These are phyloP conservation scores for Ptychodera flava DNA, from an alignment of 35 echinoderm and acorn worm genomes.

Conservation along the genomic window DNA sequence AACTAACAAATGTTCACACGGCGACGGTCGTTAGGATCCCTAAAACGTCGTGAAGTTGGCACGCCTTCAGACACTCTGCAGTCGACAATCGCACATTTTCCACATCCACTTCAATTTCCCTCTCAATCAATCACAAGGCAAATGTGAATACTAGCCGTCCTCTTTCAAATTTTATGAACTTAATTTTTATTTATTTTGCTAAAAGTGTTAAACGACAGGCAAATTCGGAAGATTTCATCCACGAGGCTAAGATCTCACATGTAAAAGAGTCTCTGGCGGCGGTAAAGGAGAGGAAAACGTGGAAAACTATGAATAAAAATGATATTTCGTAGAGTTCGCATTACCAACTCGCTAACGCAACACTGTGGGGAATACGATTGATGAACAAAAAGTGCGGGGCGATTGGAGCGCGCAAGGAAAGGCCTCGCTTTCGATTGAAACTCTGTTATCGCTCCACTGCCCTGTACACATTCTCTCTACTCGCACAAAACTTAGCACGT, in stretches of 20 bases:
- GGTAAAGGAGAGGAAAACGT: background rate
- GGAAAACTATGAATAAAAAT: background rate
- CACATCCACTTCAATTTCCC: background rate
- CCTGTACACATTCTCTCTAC: no score
- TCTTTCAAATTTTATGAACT: constrained; percentile 2
- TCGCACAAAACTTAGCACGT: no score
- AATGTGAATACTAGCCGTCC: background rate
- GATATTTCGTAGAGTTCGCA: background rate
- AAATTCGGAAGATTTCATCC: background rate
- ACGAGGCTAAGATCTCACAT: background rate
- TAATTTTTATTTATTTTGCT: background rate
- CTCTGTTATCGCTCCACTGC: no score
- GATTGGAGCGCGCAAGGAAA: no score
- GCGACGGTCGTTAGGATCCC: background rate
- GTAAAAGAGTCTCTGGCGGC: background rate
- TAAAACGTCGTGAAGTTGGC: background rate
- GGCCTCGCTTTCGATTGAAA: no score
- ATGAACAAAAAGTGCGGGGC: background rate
- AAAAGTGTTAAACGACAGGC: background rate
- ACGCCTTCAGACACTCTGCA: background rate
- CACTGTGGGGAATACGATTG: background rate
- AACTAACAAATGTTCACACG: background rate
- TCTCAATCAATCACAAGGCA: background rate
- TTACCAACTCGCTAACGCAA: background rate
- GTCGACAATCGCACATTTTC: background rate